Evolutionary conservation across 2,797 vertebrate species (phyloP).

Genomic region (Eulemur albifrons): DNA sequence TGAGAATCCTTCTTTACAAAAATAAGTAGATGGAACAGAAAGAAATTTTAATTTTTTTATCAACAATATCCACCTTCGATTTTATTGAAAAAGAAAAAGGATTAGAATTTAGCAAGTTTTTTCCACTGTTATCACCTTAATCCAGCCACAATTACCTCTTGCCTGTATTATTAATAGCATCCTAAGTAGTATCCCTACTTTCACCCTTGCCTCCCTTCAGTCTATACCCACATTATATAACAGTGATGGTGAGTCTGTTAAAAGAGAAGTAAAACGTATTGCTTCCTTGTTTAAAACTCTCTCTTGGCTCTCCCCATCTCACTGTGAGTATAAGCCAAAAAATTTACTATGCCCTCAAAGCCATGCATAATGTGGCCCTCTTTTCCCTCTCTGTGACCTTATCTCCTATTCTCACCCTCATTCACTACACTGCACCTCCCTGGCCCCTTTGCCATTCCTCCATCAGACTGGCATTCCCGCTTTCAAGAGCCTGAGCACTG

Average conservation of each 20-base stretch:
- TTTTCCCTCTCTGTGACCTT: neutral
- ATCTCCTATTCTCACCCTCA: neutral
- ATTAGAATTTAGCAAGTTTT: neutral
- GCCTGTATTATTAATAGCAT: neutral
- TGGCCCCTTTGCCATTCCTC: neutral
- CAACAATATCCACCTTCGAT: neutral
- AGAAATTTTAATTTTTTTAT: neutral
- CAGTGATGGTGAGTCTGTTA: neutral
- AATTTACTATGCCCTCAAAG: neutral
- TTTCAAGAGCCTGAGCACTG: neutral
- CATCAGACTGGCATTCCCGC: rapidly evolving
- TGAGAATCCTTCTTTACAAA: neutral
- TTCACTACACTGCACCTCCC: neutral
- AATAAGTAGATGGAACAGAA: neutral
- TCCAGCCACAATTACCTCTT: neutral
- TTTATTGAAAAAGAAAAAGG: neutral
- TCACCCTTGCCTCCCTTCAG: neutral
- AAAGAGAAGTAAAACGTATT: neutral
- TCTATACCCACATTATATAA: neutral
- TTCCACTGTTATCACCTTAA: neutral
- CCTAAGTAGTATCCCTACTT: neutral
- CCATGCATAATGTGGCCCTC: neutral
- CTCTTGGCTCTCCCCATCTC: neutral
- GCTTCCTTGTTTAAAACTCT: neutral
- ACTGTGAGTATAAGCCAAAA: neutral